These are phyloP conservation scores for Zele albiditarsus DNA, from an alignment of 2,888 invertebrate genomes.

Conservation along the genomic window DNA sequence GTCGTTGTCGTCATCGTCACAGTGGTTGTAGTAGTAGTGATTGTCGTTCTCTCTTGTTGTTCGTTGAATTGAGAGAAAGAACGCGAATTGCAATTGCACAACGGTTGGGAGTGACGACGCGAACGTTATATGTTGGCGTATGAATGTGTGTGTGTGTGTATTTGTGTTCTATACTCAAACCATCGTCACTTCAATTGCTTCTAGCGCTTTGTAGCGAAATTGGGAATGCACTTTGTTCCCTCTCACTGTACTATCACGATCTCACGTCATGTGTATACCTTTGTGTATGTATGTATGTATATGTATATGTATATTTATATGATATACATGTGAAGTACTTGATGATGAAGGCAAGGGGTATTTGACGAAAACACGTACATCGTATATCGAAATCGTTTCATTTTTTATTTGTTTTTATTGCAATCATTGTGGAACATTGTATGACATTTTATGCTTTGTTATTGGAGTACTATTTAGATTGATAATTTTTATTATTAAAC, in stretches of 20 bases:
- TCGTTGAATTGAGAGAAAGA: background rate
- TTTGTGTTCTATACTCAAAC: background rate
- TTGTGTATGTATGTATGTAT: background rate
- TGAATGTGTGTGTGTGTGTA: background rate
- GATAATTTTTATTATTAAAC: too few relatives aligned
- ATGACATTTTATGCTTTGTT: background rate
- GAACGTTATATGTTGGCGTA: background rate
- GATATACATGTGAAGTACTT: background rate
- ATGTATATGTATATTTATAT: background rate
- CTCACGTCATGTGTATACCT: slow-evolving; percentile 22
- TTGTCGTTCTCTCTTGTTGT: background rate
- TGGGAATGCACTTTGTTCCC: slow-evolving; percentile 53
- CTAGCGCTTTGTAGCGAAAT: slow-evolving; percentile 53
- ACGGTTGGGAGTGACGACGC: slow-evolving; percentile 43
- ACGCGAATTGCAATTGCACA: slow-evolving; percentile 47
- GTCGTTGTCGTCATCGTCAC: background rate
- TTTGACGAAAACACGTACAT: background rate
- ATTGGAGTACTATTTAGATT: too few relatives aligned
- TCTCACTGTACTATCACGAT: slow-evolving; percentile 30
- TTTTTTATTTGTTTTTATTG: background rate
- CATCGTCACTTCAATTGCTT: slow-evolving; percentile 51
- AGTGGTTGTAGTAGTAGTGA: background rate
- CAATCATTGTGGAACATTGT: background rate
- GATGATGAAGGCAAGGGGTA: background rate
- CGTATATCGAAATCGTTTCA: background rate